These are phyloP conservation scores for Halichoerus grypus DNA, from an alignment of 2,113 vertebrate species.

Conservation along the genomic window DNA sequence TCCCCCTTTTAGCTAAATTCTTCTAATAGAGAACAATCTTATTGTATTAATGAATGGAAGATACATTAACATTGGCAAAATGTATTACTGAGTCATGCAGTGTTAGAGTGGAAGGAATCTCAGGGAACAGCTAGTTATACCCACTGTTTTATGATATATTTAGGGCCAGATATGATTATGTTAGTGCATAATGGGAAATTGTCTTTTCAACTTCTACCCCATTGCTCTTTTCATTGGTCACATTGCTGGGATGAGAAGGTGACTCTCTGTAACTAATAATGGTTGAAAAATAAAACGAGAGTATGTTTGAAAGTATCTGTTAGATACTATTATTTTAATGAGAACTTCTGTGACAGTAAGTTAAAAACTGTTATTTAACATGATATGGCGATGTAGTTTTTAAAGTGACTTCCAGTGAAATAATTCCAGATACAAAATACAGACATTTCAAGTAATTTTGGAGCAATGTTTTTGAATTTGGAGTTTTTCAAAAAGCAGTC, in stretches of 20 bases:
- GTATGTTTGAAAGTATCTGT: neutral
- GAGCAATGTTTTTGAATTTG: slow-evolving; percentile 38
- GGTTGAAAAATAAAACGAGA: slow-evolving; percentile 15
- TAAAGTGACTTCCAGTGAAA: slow-evolving; percentile 52
- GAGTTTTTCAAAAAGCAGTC: slow-evolving; percentile 36
- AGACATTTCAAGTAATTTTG: slow-evolving; percentile 33
- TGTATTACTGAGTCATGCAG: neutral
- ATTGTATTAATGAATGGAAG: neutral
- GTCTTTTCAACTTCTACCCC: neutral
- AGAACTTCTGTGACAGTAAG: slow-evolving; percentile 15
- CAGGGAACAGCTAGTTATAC: neutral
- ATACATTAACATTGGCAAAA: slow-evolving; percentile 16
- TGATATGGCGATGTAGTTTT: slow-evolving; percentile 25
- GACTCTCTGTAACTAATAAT: slow-evolving; percentile 6
- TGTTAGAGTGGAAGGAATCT: slow-evolving; percentile 19
- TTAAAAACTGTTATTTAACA: slow-evolving; percentile 45
- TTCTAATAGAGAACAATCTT: neutral
- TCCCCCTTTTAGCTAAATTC: neutral
- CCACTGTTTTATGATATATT: neutral
- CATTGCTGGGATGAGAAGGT: slow-evolving; percentile 17
- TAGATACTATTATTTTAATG: neutral
- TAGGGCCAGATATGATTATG: neutral
- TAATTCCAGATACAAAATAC: slow-evolving; percentile 21
- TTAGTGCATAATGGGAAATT: slow-evolving; percentile 6
- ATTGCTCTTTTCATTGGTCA: slow-evolving; percentile 31